phyloP scores from a whole-genome alignment of 2,888 invertebrate species.

The Bursaphelenchus okinawaensis region DNA sequence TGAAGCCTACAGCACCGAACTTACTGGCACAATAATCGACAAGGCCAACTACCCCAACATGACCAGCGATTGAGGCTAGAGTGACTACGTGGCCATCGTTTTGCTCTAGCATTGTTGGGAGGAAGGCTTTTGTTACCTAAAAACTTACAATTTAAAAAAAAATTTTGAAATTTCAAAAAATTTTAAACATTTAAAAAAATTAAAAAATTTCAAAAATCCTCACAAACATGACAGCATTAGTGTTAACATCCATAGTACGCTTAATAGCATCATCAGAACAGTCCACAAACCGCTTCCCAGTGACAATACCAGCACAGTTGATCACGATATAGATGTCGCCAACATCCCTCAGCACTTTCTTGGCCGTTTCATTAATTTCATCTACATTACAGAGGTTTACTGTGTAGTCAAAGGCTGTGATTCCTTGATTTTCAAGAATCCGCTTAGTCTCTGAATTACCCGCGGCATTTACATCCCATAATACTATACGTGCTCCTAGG shows the following conservation, averaged over 20 bases:
- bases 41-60: constrained; percentile 67
- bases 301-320: constrained; percentile 89
- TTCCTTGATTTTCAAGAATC: constrained; percentile 62
- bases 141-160: no score
- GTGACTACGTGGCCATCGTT: constrained; percentile 87
- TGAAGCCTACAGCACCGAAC: constrained; percentile 85
- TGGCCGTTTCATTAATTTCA: constrained; percentile 67
- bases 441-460: constrained; percentile 76
- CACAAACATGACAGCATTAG: constrained; percentile 86
- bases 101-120: constrained; percentile 79
- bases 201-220: constrained; percentile 15
- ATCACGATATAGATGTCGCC: constrained; percentile 77
- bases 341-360: constrained; percentile 64
- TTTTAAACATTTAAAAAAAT: no score
- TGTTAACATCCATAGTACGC: constrained; percentile 81
- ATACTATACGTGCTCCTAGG: constrained; percentile 68
- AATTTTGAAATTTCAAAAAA: no score
- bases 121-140: constrained; percentile 84
- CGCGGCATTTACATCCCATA: constrained; percentile 81
- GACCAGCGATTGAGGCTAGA: constrained; percentile 76
- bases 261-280: constrained; percentile 79
- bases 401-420: constrained; percentile 67
- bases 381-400: constrained; percentile 77
- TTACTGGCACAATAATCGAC: constrained; percentile 90
- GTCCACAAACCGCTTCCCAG: constrained; percentile 73